Base-by-base conservation (phyloP, 2,888 invertebrate species). In the Acleris emargana region DNA sequence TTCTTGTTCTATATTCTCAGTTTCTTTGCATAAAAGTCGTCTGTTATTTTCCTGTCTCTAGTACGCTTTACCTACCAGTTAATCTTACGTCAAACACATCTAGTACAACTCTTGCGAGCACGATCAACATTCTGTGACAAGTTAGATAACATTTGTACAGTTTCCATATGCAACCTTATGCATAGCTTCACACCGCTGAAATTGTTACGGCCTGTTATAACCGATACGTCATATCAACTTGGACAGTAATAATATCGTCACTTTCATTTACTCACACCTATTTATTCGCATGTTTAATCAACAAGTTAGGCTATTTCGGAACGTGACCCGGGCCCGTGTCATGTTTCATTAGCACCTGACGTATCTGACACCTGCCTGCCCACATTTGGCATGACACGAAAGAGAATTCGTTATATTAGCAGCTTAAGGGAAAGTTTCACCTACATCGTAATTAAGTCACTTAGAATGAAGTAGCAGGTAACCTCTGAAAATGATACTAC, bases 321-420 rank as follows among this genome's bases (percentile, higher is more conserved):
- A 63, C 61, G 50, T 72, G 70, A 67, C 55, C 54, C 57, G 58
- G 55, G 51, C 53, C 54, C 67, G 62, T 67, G 72, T 49, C 62
- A 67, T 67, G 71, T 74, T 75, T 78, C 71, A 78, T 77, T 80
- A 78, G 70, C 76, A 77, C 75, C 71, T 75, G 69, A 66, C 54
- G 64, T 67, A 67, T 73, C 75, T 76, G 77, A 76, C 73, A 77
- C 72, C 73, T 62, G 74, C 76, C 73, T 74, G 72, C 70, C 66
- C 68, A 72, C 70, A 72, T 74, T 75, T 77, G 70, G 73, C 77
- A 76, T 77, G 78, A 75, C 77, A 75, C 71, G 73, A 72, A 72
- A 72, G 67, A 69, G 58, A 74, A 76, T 75, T 64, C 50, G 64
- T 68, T 71, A 3, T 67, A 68, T 61, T 67, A 70, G 64, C 49